Evolutionary conservation across 2,113 vertebrate genomes (phyloP).

Genomic region (Macheiramphus alcinus): DNA sequence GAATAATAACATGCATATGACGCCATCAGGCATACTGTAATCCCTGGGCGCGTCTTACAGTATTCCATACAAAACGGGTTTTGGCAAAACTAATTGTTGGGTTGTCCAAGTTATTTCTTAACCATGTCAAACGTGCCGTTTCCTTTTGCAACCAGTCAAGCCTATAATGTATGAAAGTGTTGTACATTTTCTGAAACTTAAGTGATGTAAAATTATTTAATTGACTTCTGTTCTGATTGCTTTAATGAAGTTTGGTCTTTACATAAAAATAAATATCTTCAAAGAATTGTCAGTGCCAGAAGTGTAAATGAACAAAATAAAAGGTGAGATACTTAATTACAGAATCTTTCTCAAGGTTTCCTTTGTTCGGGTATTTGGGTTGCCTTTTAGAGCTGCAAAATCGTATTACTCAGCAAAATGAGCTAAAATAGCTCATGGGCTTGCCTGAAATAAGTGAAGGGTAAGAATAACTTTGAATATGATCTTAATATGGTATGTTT

Average conservation of each 20-base stretch:
- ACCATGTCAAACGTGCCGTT: conserved; percentile 43
- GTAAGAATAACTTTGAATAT: not conserved
- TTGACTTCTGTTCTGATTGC: conserved; percentile 71
- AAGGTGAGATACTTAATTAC: conserved; percentile 64
- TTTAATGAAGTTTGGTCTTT: conserved; percentile 73
- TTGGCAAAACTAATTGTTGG: conserved; percentile 18
- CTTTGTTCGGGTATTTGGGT: not conserved
- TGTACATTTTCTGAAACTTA: conserved; percentile 75
- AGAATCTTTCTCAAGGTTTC: not conserved
- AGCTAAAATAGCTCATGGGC: not conserved
- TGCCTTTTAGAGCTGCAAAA: not conserved
- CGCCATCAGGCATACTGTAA: not conserved
- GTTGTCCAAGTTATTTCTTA: conserved; percentile 29
- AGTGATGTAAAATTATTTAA: conserved; percentile 73
- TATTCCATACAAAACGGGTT: conserved; percentile 39
- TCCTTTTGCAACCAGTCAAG: conserved; percentile 62
- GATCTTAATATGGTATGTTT: not conserved
- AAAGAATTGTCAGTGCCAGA: conserved; percentile 74
- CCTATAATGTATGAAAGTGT: conserved; percentile 72
- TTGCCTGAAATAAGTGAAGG: not conserved
- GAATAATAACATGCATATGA: not conserved
- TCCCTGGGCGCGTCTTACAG: conserved; percentile 23
- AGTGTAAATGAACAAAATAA: conserved; percentile 78
- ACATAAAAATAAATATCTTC: conserved; percentile 71
- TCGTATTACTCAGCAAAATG: not conserved